phyloP scores from a whole-genome alignment of 2,888 invertebrate genomes.

The Mechanitis mazaeus region DNA sequence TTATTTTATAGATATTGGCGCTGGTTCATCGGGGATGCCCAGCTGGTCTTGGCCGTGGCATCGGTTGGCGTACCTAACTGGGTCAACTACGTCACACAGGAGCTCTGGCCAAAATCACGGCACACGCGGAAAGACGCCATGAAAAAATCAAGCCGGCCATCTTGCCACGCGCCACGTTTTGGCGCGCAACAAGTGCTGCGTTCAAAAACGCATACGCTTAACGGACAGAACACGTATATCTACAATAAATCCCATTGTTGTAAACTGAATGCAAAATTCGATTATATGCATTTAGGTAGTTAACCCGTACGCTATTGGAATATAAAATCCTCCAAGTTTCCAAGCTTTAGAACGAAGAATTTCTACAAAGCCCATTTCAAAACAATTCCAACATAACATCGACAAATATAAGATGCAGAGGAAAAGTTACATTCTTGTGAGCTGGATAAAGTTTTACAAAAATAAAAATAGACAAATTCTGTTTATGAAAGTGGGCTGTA shows the following conservation, averaged over 20 bases:
- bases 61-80: slow-evolving; percentile 73
- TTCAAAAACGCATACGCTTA: slow-evolving; percentile 48
- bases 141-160: slow-evolving; percentile 56
- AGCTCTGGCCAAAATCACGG: slow-evolving; percentile 71
- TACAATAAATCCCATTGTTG: slow-evolving; percentile 71
- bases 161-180: slow-evolving; percentile 58
- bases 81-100: slow-evolving; percentile 70
- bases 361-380: slow-evolving; percentile 26
- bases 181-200: slow-evolving; percentile 44
- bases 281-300: slow-evolving; percentile 70
- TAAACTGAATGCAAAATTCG: slow-evolving; percentile 63
- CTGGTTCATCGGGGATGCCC: slow-evolving; percentile 74
- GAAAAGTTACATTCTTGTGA: slow-evolving; percentile 5
- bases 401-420: slow-evolving; percentile 2
- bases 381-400: slow-evolving; percentile 9
- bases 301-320: slow-evolving; percentile 56
- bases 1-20: slow-evolving; percentile 77
- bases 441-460: slow-evolving; percentile 2
- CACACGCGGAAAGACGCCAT: slow-evolving; percentile 66
- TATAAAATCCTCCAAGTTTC: slow-evolving; percentile 47
- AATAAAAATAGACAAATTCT: slow-evolving; percentile 3
- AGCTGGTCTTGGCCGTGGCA: slow-evolving; percentile 74
- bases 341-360: slow-evolving; percentile 33
- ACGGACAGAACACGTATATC: slow-evolving; percentile 63
- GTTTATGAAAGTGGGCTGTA: slow-evolving; percentile 1